Base-by-base conservation (phyloP, 2,888 invertebrate species). In the Spilosoma lubricipeda region DNA sequence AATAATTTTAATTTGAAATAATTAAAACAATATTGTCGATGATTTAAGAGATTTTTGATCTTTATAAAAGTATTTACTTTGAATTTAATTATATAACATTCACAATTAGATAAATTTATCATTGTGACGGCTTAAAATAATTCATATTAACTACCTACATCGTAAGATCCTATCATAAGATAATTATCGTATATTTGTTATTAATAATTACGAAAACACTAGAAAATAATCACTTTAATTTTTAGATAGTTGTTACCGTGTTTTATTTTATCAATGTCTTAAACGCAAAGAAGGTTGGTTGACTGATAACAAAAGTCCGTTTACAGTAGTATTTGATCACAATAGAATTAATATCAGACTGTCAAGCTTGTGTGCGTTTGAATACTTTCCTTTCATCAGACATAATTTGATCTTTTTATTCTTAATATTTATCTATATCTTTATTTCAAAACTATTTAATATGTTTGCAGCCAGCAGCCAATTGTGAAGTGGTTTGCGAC, bases 381-480 rank as follows among this genome's bases (percentile, higher is more conserved):
- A 45, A 67, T 30, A 45, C 45, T 45, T 67, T n/a, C 67, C 67
- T 45, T 45, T n/a, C n/a, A n/a, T n/a, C n/a, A n/a, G n/a, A n/a
- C n/a, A n/a, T n/a, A n/a, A n/a, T n/a, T n/a, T n/a, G n/a, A n/a
- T n/a, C n/a, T n/a, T n/a, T n/a, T n/a, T n/a, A n/a, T n/a, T n/a
- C n/a, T n/a, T n/a, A n/a, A n/a, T n/a, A n/a, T n/a, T n/a, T n/a
- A n/a, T n/a, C n/a, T n/a, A n/a, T n/a, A n/a, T n/a, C n/a, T n/a
- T n/a, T n/a, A n/a, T n/a, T n/a, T n/a, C n/a, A n/a, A n/a, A n/a
- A n/a, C n/a, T n/a, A n/a, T n/a, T n/a, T n/a, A n/a, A n/a, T n/a
- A n/a, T n/a, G n/a, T n/a, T n/a, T n/a, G n/a, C n/a, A n/a, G n/a
- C n/a, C n/a, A n/a, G n/a, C n/a, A n/a, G n/a, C n/a, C n/a, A n/a